Conservation (phyloP, 2,113 vertebrate genomes). For the Odocoileus hemionus region DNA sequence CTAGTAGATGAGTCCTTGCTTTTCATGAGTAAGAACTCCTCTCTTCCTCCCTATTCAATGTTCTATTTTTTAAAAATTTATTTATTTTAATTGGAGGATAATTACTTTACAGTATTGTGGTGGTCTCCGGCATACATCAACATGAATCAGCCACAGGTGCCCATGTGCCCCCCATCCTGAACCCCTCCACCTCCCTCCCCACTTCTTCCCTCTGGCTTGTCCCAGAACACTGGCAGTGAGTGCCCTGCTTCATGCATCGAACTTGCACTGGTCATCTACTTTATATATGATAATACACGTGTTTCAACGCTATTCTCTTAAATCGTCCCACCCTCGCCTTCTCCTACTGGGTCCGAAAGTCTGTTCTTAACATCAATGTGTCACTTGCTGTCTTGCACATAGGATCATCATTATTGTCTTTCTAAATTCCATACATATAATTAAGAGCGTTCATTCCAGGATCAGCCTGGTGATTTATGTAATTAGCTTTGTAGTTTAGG, state of each 20-base stretch:
- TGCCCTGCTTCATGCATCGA: background rate
- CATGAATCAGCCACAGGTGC: background rate
- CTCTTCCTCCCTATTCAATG: background rate
- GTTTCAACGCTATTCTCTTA: background rate
- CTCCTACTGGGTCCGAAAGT: background rate
- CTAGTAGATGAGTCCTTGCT: background rate
- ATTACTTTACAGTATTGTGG: background rate
- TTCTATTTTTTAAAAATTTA: background rate
- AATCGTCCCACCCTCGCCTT: background rate
- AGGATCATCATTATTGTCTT: background rate
- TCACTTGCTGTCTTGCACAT: background rate
- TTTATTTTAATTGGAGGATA: background rate
- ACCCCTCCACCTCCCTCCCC: background rate
- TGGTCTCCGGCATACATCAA: background rate
- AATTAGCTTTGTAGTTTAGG: background rate
- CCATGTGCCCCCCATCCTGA: background rate
- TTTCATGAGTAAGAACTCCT: background rate
- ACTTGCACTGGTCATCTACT: background rate
- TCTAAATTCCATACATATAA: background rate
- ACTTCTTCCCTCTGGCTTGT: background rate
- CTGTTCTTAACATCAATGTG: background rate
- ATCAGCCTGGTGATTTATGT: background rate
- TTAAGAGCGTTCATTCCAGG: background rate
- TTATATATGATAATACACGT: background rate
- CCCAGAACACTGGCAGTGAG: background rate